phyloP scores from a whole-genome alignment of 2,888 invertebrate species.

The Rhyacophila evoluta region DNA sequence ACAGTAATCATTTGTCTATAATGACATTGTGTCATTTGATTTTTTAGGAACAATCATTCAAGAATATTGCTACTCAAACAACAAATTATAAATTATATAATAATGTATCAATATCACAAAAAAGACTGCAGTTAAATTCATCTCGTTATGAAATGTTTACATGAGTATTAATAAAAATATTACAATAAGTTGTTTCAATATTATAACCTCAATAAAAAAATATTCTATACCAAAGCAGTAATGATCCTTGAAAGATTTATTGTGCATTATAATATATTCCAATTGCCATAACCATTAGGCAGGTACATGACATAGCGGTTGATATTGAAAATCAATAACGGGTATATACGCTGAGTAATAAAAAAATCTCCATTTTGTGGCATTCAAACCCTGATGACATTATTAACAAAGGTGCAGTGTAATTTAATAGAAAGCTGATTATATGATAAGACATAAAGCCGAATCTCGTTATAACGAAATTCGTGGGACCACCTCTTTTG shows the following conservation, averaged over 20 bases:
- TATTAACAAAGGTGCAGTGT: not conserved
- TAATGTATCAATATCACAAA: too few relatives aligned
- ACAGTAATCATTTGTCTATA: too few relatives aligned
- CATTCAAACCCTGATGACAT: not conserved
- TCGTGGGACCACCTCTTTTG: too few relatives aligned
- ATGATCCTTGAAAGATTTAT: not conserved
- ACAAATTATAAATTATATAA: too few relatives aligned
- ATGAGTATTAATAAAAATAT: too few relatives aligned
- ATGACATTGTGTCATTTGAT: too few relatives aligned
- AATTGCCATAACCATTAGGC: not conserved
- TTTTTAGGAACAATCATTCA: too few relatives aligned
- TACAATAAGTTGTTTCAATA: not conserved
- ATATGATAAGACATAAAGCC: too few relatives aligned
- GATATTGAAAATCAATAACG: constrained; percentile 12
- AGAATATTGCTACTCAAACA: too few relatives aligned
- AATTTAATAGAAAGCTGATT: not conserved
- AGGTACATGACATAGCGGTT: not conserved
- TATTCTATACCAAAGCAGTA: not conserved
- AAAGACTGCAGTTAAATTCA: too few relatives aligned
- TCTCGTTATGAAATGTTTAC: too few relatives aligned
- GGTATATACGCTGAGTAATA: not conserved
- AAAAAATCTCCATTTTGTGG: not conserved
- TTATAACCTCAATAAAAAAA: not conserved
- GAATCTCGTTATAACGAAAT: too few relatives aligned
- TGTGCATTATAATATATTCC: constrained; percentile 18